phyloP scores from a whole-genome alignment of 2,113 vertebrate species.

The Ovis canadensis region DNA sequence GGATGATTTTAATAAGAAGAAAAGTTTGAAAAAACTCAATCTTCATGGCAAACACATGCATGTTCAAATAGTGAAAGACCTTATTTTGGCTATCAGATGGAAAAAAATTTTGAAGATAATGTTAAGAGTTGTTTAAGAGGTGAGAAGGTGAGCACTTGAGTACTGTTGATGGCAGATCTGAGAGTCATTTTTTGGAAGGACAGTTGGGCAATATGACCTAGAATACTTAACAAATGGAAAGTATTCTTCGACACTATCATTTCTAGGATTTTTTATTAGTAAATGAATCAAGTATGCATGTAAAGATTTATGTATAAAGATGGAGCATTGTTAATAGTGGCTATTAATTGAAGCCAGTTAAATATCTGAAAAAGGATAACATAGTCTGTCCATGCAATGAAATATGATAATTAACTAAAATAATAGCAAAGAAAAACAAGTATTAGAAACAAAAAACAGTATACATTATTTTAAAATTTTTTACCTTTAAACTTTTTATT shows the following conservation, averaged over 20 bases:
- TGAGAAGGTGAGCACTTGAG: not conserved
- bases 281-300: not conserved
- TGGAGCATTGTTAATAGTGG: not conserved
- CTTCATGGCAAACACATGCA: not conserved
- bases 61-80: not conserved
- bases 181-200: not conserved
- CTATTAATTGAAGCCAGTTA: not conserved
- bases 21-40: not conserved
- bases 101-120: not conserved
- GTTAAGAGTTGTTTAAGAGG: not conserved
- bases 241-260: not conserved
- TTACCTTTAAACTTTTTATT: not conserved
- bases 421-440: not conserved
- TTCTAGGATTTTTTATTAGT: slow-evolving; percentile 22
- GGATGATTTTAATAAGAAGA: not conserved
- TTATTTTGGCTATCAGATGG: not conserved
- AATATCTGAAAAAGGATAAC: not conserved
- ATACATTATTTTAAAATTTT: not conserved
- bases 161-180: not conserved
- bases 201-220: not conserved
- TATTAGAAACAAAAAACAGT: not conserved
- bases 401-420: not conserved
- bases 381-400: not conserved
- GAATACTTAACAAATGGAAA: not conserved
- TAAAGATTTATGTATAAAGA: not conserved